A percentile compares a stretch with the other conserved stretches of the same genome.
phyloP scores from a whole-genome alignment of 2,888 invertebrate species.

The Lordiphosa andalusiaca region DNA sequence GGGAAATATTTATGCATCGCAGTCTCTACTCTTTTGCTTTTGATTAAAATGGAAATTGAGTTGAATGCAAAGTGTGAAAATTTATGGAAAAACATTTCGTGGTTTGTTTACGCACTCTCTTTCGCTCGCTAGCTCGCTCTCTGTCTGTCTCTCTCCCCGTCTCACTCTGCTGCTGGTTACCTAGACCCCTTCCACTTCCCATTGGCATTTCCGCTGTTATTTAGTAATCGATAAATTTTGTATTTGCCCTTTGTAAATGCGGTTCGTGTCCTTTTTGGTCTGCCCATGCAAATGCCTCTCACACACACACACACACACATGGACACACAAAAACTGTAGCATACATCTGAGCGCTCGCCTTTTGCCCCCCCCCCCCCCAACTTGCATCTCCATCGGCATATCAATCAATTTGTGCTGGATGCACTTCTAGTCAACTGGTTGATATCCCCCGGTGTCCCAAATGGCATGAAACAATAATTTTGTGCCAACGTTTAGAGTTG shows the following conservation, averaged over 20 bases:
- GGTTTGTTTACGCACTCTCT: neutral
- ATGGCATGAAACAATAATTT: slow-evolving; percentile 57
- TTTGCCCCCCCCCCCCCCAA: too few relatives aligned
- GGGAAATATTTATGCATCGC: neutral
- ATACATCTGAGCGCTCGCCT: too few relatives aligned
- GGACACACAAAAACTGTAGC: too few relatives aligned
- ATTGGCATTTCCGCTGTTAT: slow-evolving; percentile 48
- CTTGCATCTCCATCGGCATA: neutral
- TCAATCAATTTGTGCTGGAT: slow-evolving; percentile 5
- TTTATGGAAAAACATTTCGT: too few relatives aligned
- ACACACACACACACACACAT: neutral
- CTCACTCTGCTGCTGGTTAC: neutral
- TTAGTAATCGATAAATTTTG: slow-evolving; percentile 18
- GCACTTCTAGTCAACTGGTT: neutral
- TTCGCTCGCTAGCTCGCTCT: neutral
- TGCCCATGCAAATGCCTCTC: slow-evolving; percentile 17
- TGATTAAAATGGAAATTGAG: too few relatives aligned
- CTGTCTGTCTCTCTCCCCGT: neutral
- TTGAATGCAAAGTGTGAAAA: too few relatives aligned
- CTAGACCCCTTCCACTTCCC: slow-evolving; percentile 16
- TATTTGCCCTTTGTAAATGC: slow-evolving; percentile 10
- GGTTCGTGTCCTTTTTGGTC: neutral
- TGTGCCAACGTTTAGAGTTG: slow-evolving; percentile 52
- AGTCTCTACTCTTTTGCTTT: too few relatives aligned
- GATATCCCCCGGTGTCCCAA: slow-evolving; percentile 16